These are phyloP conservation scores for Dastarcus helophoroides DNA, from an alignment of 2,888 invertebrate genomes.

Conservation along the genomic window DNA sequence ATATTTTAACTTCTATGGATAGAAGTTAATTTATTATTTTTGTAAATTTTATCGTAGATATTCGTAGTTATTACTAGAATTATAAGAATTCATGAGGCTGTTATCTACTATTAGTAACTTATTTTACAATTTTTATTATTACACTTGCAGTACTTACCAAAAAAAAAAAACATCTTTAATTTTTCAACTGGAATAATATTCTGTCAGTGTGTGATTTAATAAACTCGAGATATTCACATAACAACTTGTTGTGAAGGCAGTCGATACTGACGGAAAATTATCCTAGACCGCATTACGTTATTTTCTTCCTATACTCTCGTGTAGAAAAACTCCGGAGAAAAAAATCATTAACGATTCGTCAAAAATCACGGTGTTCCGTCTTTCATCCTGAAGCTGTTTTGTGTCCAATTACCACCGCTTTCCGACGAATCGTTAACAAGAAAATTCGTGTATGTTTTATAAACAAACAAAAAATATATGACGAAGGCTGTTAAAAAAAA, in stretches of 20 bases:
- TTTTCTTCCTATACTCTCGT: no score
- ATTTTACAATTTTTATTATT: slow-evolving; percentile 31
- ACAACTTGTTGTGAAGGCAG: no score
- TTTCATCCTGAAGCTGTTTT: slow-evolving; percentile 16
- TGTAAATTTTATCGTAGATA: slow-evolving; percentile 24
- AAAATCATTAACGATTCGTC: no score
- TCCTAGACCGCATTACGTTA: no score
- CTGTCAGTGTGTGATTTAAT: no score
- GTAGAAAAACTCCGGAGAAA: no score
- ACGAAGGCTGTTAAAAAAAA: slow-evolving; percentile 30
- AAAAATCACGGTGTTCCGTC: no score
- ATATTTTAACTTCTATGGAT: slow-evolving; percentile 9
- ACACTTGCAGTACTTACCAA: slow-evolving; percentile 30
- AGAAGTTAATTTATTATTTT: slow-evolving; percentile 32
- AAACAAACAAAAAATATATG: slow-evolving; percentile 28
- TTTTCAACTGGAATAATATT: no score
- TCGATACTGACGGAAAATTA: no score
- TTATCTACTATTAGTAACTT: slow-evolving; percentile 35
- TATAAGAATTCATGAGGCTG: slow-evolving; percentile 35
- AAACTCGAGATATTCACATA: no score
- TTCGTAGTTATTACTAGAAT: slow-evolving; percentile 28
- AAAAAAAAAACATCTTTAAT: slow-evolving; percentile 8
- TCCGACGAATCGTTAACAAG: slow-evolving; percentile 15
- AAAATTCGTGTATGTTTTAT: slow-evolving; percentile 26
- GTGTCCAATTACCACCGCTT: slow-evolving; percentile 13